These are phyloP conservation scores for Amphibalanus amphitrite DNA, from an alignment of 1,140 invertebrate species.

Conservation along the genomic window DNA sequence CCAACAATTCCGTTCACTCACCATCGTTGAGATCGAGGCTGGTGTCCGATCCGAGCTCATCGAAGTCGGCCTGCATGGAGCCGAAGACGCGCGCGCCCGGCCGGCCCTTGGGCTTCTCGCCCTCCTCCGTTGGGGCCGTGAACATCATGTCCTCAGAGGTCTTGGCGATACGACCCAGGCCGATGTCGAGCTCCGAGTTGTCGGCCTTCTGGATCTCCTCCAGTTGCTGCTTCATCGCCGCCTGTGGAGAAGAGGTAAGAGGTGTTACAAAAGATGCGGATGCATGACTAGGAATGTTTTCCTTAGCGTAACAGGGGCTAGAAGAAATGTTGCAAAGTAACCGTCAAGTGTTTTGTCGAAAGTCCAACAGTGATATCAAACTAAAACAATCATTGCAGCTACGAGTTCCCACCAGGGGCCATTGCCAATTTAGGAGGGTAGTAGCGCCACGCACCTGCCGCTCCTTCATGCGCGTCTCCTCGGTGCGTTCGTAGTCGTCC, in stretches of 20 bases:
- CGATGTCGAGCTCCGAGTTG: background rate
- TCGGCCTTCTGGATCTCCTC: background rate
- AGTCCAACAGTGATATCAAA: background rate
- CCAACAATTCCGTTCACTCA: no score
- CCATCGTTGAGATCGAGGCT: background rate
- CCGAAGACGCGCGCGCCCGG: background rate
- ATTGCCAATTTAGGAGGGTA: background rate
- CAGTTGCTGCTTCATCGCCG: background rate
- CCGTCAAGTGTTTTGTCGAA: no score
- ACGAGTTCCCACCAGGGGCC: background rate
- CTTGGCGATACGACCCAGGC: background rate
- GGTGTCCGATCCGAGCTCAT: background rate
- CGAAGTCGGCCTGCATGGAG: conserved; percentile 4
- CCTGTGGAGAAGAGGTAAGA: background rate
- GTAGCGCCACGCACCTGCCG: conserved; percentile 21
- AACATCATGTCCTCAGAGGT: no score
- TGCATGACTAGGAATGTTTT: background rate
- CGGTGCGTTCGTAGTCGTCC: conserved; percentile 45
- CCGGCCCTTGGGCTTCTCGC: background rate
- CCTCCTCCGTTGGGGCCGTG: background rate
- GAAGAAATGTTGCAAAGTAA: no score
- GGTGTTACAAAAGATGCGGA: background rate
- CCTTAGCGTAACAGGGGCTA: background rate
- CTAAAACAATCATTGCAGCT: background rate
- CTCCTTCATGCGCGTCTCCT: conserved; percentile 49